Evolutionary conservation across 2,888 invertebrate genomes (phyloP).

Genomic region (Synanthedon myopaeformis): DNA sequence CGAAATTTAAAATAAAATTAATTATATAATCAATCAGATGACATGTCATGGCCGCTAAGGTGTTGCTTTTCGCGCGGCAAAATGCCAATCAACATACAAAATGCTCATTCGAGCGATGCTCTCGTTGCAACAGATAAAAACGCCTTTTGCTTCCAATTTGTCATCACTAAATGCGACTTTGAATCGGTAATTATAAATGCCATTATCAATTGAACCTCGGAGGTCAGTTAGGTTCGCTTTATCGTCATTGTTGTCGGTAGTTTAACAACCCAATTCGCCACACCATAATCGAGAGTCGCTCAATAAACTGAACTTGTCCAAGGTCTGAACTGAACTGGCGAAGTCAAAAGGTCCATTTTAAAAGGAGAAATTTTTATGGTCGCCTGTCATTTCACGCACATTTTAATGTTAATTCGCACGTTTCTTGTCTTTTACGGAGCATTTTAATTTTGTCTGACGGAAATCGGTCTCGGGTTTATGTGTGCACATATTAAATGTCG

Average conservation of each 20-base stretch:
- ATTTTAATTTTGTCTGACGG: conserved; percentile 39
- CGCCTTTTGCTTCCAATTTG: conserved; percentile 9
- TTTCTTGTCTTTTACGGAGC: conserved; percentile 40
- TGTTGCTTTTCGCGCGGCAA: conserved; percentile 64
- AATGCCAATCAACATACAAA: conserved; percentile 62
- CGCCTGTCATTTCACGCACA: conserved; percentile 61
- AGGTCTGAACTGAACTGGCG: conserved; percentile 47
- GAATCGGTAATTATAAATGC: conserved; percentile 16
- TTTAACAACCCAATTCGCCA: conserved; percentile 59
- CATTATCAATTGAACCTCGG: conserved; percentile 7
- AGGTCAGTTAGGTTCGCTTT: conserved; percentile 13
- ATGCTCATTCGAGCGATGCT: conserved; percentile 46
- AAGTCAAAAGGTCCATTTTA: conserved; percentile 45
- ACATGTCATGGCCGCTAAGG: conserved; percentile 59
- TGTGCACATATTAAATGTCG: conserved; percentile 35
- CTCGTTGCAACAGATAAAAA: conserved; percentile 13
- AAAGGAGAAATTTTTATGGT: conserved; percentile 56
- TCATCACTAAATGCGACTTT: conserved; percentile 21
- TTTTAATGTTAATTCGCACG: conserved; percentile 55
- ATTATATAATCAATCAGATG: conserved; percentile 66
- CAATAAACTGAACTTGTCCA: conserved; percentile 45
- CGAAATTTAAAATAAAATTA: conserved; percentile 62
- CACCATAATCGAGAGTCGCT: conserved; percentile 57
- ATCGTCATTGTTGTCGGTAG: conserved; percentile 25
- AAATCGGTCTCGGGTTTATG: conserved; percentile 38